phyloP scores from a whole-genome alignment of 2,113 vertebrate genomes.

The Ciconia stormi region DNA sequence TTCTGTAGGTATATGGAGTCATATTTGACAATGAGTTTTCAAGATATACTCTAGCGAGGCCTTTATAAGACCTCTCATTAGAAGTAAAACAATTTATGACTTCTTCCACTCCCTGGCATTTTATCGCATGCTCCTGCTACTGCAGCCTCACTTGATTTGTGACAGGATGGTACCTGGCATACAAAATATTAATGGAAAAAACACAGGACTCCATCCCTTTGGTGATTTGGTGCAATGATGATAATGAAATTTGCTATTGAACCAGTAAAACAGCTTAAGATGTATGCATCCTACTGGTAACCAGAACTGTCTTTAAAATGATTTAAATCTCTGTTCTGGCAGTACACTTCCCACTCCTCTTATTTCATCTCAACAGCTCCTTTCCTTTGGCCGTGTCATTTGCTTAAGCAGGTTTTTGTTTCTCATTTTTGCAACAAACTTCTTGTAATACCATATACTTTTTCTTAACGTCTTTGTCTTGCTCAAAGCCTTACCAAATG shows the following conservation, averaged over 20 bases:
- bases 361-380: not conserved
- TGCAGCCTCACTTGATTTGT: not conserved
- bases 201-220: not conserved
- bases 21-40: not conserved
- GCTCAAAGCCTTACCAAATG: not conserved
- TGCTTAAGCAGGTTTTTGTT: not conserved
- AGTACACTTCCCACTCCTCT: not conserved
- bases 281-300: not conserved
- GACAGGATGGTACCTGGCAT: not conserved
- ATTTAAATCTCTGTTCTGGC: not conserved
- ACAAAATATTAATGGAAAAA: not conserved
- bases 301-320: not conserved
- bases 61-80: not conserved
- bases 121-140: not conserved
- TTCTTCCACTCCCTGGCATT: not conserved
- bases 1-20: not conserved
- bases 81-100: not conserved
- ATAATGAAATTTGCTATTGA: not conserved
- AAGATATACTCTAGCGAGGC: not conserved
- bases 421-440: not conserved
- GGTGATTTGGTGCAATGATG: not conserved
- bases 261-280: not conserved
- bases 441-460: not conserved
- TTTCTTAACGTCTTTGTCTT: not conserved
- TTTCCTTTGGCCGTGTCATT: not conserved